Evolutionary conservation across 1,140 invertebrate species (phyloP).

Genomic region (Drosophila carrolli): DNA sequence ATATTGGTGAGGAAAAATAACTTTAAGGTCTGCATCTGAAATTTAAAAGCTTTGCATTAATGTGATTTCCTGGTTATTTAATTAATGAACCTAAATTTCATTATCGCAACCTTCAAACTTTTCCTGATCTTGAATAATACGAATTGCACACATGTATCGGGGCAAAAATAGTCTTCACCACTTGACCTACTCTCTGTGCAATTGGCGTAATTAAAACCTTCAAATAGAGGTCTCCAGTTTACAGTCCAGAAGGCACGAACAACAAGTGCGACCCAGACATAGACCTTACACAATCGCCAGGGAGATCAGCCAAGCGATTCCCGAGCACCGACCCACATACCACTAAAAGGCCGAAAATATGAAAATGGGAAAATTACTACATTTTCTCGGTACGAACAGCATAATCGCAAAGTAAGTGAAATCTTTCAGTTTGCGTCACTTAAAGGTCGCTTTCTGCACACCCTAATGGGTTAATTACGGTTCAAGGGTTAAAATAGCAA

Average conservation of each 20-base stretch:
- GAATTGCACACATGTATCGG: constrained; percentile 19
- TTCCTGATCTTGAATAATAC: constrained; percentile 48
- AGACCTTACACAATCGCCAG: constrained; percentile 66
- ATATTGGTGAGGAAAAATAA: too few relatives aligned
- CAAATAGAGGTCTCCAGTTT: constrained; percentile 57
- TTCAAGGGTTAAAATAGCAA: constrained; percentile 20
- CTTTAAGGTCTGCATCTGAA: too few relatives aligned
- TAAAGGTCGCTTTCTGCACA: constrained; percentile 77
- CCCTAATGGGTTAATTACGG: constrained; percentile 68
- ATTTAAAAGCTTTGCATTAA: too few relatives aligned
- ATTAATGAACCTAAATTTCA: too few relatives aligned
- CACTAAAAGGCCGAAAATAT: constrained; percentile 65
- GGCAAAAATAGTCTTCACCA: constrained; percentile 40
- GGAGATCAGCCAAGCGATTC: constrained; percentile 67
- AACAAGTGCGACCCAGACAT: constrained; percentile 48
- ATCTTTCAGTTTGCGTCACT: constrained; percentile 45
- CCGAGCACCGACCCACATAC: constrained; percentile 56
- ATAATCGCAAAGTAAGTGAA: constrained; percentile 66
- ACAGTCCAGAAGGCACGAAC: constrained; percentile 78
- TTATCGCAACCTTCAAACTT: neutral
- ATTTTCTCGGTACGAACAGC: constrained; percentile 53
- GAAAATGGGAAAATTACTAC: constrained; percentile 68
- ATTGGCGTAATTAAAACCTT: constrained; percentile 76
- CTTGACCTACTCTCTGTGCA: constrained; percentile 67
- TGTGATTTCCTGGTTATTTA: too few relatives aligned